Base-by-base conservation (phyloP, 2,888 invertebrate species). In the Netelia inedita region DNA sequence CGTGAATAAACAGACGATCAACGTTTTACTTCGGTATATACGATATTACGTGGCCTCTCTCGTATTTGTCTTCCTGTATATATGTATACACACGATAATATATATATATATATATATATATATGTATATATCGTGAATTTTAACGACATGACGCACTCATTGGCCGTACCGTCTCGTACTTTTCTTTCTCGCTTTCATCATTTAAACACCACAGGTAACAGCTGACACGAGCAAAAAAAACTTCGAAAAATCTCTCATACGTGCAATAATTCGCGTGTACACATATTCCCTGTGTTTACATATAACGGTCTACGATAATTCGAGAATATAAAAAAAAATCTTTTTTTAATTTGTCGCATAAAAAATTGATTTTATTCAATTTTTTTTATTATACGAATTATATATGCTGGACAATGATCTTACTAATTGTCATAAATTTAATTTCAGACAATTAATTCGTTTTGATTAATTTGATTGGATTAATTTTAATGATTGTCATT, bases 1-100 rank as follows among this genome's bases (percentile, higher is more conserved):
- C 43, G 66, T 82, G 74, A 55, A 74, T 71, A 85, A 82, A 85
- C 66, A 85, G 74, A 79, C 76, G 69, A 71, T 21, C 55, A 69
- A 53, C 55, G 53, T 72, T 85, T 79, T 79, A 65, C 23, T 66
- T 14, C 55, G 61, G 50, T 23, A 43, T 63, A 63, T 21, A 50
- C 68, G 57, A 73, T 68, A 68, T 69, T 82, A 82, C 78, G 78
- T 79, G 68, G 66, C 79, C 43, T 50, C 66, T 21, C 11, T 11
- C 11, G 16, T 43, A 16, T 74, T n/a, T 69, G 41, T 11, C n/a
- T 76, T 28, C 28, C 55, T n/a, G 55, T 21, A 57, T 2, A 14
- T 23, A 50, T 21, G 14, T 9, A n/a, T 69, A 43, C 53, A 35
- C 16, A 55, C 19, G 35, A 35, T 35, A 35, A 35, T 28, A 10